Base-by-base conservation (phyloP, 1,140 invertebrate species). In the Ericerus pela region DNA sequence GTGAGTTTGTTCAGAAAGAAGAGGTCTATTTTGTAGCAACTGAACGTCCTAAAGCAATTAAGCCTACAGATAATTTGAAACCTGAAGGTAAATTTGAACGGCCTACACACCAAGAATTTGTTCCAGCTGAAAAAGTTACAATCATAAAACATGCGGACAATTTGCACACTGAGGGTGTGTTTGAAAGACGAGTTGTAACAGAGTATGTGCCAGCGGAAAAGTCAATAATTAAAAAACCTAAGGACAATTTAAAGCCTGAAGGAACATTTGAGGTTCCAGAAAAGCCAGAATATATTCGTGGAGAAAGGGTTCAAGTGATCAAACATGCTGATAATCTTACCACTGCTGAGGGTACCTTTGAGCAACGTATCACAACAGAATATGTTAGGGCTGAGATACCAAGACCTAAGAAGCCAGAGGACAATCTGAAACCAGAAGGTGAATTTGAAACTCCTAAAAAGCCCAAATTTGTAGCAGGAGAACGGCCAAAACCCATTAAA, bases 391-490 rank as follows among this genome's bases (percentile, higher is more conserved):
- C 75, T 20, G 76, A 79, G 65, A 68, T 73, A 62, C 70, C 76
- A 1, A 74, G 79, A 52, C 66, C 78, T 26, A 71, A 75, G 1
- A 76, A 70, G 55, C 74, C 77, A 58, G 71, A 73, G 57, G 79
- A 81, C 64, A 83, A 84, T 69, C 66, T 83, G 1, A 74, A 73
- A 67, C 75, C 78, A 2, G 79, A 82, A 70, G 80, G 68, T 14
- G 70, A 75, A 2, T 76, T 76, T 58, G 70, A 72, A 29, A 62
- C 67, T 53, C 62, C 54, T 1, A 70, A 70, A 2, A 62, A 70
- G 20, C 37, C 59, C n/a, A 60, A 64, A 51, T 64, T 62, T 18
- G 60, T 57, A 36, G 57, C 64, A 56, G 69, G 64, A 10, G 76
- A 76, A 60, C 67, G 72, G 24, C 73, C 75, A 1, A 67, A 70